phyloP scores from a whole-genome alignment of 2,113 vertebrate species.

The Prochilodus magdalenae region DNA sequence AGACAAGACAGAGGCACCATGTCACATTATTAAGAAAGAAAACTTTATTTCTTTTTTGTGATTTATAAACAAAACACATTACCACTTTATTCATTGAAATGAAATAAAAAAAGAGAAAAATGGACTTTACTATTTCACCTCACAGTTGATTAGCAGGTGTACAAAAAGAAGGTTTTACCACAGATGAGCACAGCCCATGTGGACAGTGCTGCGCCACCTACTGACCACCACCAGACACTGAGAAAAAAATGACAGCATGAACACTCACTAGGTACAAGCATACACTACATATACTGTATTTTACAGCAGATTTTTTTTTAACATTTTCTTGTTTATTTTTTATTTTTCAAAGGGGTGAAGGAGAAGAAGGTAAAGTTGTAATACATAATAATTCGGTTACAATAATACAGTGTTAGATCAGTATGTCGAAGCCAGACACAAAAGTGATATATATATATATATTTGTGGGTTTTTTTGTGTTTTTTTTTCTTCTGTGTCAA shows the following conservation, averaged over 20 bases:
- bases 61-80: slow-evolving; percentile 85
- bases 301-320: slow-evolving; percentile 64
- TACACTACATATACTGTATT: slow-evolving; percentile 80
- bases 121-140: slow-evolving; percentile 80
- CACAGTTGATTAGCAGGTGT: slow-evolving; percentile 80
- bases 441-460: slow-evolving; percentile 55
- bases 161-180: slow-evolving; percentile 75
- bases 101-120: slow-evolving; percentile 72
- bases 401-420: slow-evolving; percentile 82
- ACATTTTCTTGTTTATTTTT: slow-evolving; percentile 50
- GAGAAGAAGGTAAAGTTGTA: slow-evolving; percentile 74
- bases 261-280: slow-evolving; percentile 81
- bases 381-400: slow-evolving; percentile 82
- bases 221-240: slow-evolving; percentile 79
- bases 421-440: slow-evolving; percentile 80
- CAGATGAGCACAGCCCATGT: slow-evolving; percentile 70
- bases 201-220: slow-evolving; percentile 74
- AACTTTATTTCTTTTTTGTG: slow-evolving; percentile 78
- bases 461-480: slow-evolving; percentile 47
- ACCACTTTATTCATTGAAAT: slow-evolving; percentile 79
- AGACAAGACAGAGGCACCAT: slow-evolving; percentile 39
- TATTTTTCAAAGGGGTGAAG: slow-evolving; percentile 69
- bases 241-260: slow-evolving; percentile 79
- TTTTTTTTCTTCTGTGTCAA: slow-evolving; percentile 61
- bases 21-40: slow-evolving; percentile 79